These are phyloP conservation scores for Drosophila virilis DNA, from an alignment of 1,140 invertebrate species.

Conservation along the genomic window DNA sequence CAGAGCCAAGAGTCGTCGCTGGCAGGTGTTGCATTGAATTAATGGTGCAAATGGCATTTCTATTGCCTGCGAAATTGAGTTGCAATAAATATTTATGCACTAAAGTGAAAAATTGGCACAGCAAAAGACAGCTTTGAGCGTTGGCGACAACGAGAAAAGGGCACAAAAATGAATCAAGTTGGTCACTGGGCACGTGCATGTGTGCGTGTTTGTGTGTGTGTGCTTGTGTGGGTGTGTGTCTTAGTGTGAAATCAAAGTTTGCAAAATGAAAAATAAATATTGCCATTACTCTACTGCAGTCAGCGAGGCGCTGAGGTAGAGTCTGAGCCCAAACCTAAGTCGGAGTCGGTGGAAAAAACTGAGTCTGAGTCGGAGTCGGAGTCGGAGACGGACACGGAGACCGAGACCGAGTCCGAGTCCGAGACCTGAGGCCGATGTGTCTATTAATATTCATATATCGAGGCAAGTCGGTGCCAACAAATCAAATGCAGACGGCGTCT, in stretches of 20 bases:
- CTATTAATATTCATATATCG: slow-evolving; percentile 81
- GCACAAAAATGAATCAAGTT: slow-evolving; percentile 5
- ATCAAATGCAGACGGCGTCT: slow-evolving; percentile 74
- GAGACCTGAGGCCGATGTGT: slow-evolving; percentile 35
- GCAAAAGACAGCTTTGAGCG: slow-evolving; percentile 58
- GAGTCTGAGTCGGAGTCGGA: neutral
- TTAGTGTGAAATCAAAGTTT: slow-evolving; percentile 61
- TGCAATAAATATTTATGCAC: slow-evolving; percentile 82
- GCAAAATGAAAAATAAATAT: slow-evolving; percentile 75
- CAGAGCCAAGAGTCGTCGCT: slow-evolving; percentile 69
- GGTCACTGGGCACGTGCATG: neutral
- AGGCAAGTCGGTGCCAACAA: slow-evolving; percentile 60
- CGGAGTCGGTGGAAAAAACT: neutral
- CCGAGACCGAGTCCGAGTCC: slow-evolving; percentile 7
- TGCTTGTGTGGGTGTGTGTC: slow-evolving; percentile 10
- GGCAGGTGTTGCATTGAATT: slow-evolving; percentile 82
- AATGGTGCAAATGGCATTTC: slow-evolving; percentile 82
- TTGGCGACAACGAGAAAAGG: slow-evolving; percentile 28
- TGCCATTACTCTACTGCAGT: slow-evolving; percentile 68
- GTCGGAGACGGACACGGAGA: neutral
- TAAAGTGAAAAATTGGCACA: slow-evolving; percentile 80
- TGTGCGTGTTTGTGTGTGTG: neutral
- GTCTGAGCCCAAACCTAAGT: neutral
- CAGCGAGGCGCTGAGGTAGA: slow-evolving; percentile 39
- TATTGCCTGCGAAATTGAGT: slow-evolving; percentile 81